Conservation (phyloP, 2,113 vertebrate species). For the Mustela lutreola region DNA sequence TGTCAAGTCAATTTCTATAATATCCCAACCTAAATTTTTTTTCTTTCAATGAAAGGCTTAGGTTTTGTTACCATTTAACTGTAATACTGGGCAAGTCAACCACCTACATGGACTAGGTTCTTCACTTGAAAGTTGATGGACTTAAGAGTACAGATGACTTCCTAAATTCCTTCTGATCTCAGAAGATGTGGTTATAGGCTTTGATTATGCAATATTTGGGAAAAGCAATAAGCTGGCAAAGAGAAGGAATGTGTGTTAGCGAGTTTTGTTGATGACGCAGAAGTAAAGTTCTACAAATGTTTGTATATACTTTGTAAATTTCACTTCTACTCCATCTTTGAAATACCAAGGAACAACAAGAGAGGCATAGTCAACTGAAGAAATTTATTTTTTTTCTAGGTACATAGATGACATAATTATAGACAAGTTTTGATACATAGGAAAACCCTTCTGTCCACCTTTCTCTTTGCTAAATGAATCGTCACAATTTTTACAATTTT, state of each 20-base stretch:
- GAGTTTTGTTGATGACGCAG: not conserved
- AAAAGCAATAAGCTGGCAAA: not conserved
- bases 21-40: not conserved
- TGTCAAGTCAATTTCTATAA: conserved; percentile 13
- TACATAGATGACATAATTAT: conserved; percentile 96
- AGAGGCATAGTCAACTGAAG: conserved; percentile 79
- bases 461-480: conserved; percentile 95
- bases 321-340: not conserved
- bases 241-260: not conserved
- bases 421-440: conserved; percentile 97
- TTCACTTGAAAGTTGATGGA: not conserved
- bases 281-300: not conserved
- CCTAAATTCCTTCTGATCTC: not conserved
- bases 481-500: conserved; percentile 97
- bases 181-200: not conserved
- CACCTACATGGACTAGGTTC: not conserved
- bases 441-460: conserved; percentile 94
- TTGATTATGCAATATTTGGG: not conserved
- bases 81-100: not conserved
- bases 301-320: not conserved
- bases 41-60: not conserved
- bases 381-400: conserved; percentile 91
- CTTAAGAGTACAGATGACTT: not conserved
- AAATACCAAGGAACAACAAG: conserved; percentile 23
- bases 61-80: not conserved